Conservation (phyloP, 1,140 invertebrate species). For the Nephila pilipes region DNA sequence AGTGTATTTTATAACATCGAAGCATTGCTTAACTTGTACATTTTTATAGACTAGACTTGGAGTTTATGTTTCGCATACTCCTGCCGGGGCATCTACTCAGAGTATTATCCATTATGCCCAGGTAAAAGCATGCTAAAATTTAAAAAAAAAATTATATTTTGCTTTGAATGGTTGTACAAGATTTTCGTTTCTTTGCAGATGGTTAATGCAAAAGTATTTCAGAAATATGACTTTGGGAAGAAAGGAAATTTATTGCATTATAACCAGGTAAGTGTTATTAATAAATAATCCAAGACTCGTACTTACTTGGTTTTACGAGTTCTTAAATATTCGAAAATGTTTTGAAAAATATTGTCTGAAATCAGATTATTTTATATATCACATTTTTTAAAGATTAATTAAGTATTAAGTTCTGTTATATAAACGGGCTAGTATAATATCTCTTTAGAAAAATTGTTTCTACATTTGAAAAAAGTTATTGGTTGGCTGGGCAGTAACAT, state of each 20-base stretch:
- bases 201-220: conserved; percentile 74
- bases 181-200: conserved; percentile 44
- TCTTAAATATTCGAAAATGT: too few species aligned
- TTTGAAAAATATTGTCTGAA: too few species aligned
- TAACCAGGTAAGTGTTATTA: conserved; percentile 51
- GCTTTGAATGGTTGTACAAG: not conserved
- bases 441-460: too few species aligned
- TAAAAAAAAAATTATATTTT: not conserved
- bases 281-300: too few species aligned
- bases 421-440: too few species aligned
- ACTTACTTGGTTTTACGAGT: too few species aligned
- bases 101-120: conserved; percentile 86
- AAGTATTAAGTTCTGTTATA: too few species aligned
- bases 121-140: conserved; percentile 77
- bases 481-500: too few species aligned
- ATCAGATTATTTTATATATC: too few species aligned
- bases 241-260: conserved; percentile 56
- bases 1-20: too few species aligned
- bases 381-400: too few species aligned
- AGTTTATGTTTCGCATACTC: conserved; percentile 89
- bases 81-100: conserved; percentile 90
- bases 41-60: conserved; percentile 86
- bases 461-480: too few species aligned
- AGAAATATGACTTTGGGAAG: conserved; percentile 75
- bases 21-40: not conserved